phyloP scores from a whole-genome alignment of 2,113 vertebrate species.

The Ciconia boyciana region DNA sequence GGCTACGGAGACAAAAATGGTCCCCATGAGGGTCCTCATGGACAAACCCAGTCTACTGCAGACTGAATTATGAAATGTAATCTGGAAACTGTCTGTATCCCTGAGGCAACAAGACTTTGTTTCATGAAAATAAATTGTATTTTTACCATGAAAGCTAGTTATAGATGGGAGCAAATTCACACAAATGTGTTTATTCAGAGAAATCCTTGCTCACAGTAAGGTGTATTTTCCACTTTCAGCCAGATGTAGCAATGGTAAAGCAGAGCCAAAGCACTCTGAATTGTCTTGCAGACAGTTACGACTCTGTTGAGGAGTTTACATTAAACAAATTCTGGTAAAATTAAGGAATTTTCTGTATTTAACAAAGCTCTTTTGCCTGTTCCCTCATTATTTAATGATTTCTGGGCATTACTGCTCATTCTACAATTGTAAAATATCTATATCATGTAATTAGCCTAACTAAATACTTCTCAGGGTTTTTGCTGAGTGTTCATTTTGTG shows the following conservation, averaged over 20 bases:
- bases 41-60: not conserved
- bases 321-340: not conserved
- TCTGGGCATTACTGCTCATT: not conserved
- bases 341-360: not conserved
- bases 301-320: not conserved
- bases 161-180: not conserved
- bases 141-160: not conserved
- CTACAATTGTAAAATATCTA: not conserved
- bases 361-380: not conserved
- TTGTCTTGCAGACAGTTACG: not conserved
- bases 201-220: not conserved
- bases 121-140: constrained; percentile 7
- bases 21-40: not conserved
- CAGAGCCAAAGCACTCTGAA: not conserved
- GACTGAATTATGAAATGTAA: constrained; percentile 25
- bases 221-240: not conserved
- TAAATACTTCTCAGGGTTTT: not conserved
- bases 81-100: constrained; percentile 25
- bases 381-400: not conserved
- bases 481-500: not conserved
- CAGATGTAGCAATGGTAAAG: not conserved
- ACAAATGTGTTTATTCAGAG: not conserved
- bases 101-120: not conserved
- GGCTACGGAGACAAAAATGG: not conserved
- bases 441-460: not conserved